A percentile compares a stretch with the other conserved stretches of the same genome.
These are phyloP conservation scores for Pagetopsis macropterus DNA, from an alignment of 2,797 vertebrate species.

Conservation along the genomic window DNA sequence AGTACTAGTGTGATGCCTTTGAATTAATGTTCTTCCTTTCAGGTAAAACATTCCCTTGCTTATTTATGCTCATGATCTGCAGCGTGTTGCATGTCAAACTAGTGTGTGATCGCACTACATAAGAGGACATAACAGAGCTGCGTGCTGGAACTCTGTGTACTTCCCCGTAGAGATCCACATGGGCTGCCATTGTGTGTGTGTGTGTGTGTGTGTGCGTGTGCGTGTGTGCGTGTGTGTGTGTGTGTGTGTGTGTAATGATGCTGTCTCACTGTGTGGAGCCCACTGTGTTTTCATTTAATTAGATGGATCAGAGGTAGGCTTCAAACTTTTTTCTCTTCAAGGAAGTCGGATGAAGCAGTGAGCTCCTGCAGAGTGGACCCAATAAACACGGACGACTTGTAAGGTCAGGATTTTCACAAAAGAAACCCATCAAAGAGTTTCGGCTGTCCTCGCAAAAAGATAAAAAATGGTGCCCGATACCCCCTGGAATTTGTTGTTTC, in stretches of 20 bases:
- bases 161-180: constrained; percentile 61
- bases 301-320: constrained; percentile 79
- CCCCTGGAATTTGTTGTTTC: constrained; percentile 32
- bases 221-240: no score
- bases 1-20: constrained; percentile 72
- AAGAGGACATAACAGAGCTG: constrained; percentile 69
- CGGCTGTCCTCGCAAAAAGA: constrained; percentile 11
- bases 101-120: constrained; percentile 68
- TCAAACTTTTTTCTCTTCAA: constrained; percentile 73
- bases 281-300: constrained; percentile 84
- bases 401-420: constrained; percentile 64
- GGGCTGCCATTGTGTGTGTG: constrained; percentile 46
- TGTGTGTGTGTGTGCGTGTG: constrained; percentile 3
- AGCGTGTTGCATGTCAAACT: constrained; percentile 72
- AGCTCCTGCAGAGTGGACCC: constrained; percentile 71
- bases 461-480: constrained; percentile 5
- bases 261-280: constrained; percentile 63
- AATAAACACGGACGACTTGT: constrained; percentile 64
- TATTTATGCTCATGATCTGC: constrained; percentile 76
- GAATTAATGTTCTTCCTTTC: constrained; percentile 75
- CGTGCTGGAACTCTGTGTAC: constrained; percentile 58
- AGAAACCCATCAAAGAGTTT: constrained; percentile 56
- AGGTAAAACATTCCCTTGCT: constrained; percentile 77
- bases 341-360: constrained; percentile 65
- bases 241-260: constrained; percentile 15